Base-by-base conservation (phyloP, 2,797 vertebrate species). In the Oreochromis grahami region DNA sequence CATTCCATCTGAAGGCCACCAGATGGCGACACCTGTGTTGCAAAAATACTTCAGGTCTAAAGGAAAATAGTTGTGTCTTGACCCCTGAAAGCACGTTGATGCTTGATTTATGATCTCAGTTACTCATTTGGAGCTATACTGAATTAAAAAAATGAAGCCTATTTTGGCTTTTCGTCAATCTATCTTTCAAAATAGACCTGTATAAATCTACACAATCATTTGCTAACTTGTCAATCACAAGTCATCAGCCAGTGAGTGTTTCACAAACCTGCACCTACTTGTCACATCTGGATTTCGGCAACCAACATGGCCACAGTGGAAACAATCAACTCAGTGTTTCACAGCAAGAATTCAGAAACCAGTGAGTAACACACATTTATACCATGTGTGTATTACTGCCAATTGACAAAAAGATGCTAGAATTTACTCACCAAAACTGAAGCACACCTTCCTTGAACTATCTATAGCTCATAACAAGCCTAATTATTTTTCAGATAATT, bases 121-220 rank as follows among this genome's bases (percentile, higher is more conserved):
- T 41, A 45, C 41, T 70, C 41, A 17, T 26, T 45, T 45, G 41
- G 13, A 41, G 38, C 1, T 10, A 26, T 26, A 17, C 14, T 17
- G 65, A 45, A 45, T n/a, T 15, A 11, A 70, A 43, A 43, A 43
- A 45, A 26, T 10, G 4, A 6, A 70, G 8, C 14, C 65, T 45
- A 17, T 70, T 70, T 70, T 45, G 14, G 24, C 43, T 45, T 15
- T 45, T 70, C 24, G 63, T 68, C 63, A 43, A 6, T 26, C 5
- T 45, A 38, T 70, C 14, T 17, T 10, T 43, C 3, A 70, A 43
- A 70, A 70, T 26, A 26, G 21, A 17, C 45, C 5, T 70, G 38
- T 45, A 70, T 17, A 43, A 43, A 70, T 8, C 21, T 68, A 24
- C 65, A 17, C 38, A 70, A 41, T 70, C 63, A 43, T 70, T 43